A percentile compares a stretch with the other conserved stretches of the same genome.
phyloP scores from a whole-genome alignment of 2,113 vertebrate species.

The Cynopterus brachyotis region DNA sequence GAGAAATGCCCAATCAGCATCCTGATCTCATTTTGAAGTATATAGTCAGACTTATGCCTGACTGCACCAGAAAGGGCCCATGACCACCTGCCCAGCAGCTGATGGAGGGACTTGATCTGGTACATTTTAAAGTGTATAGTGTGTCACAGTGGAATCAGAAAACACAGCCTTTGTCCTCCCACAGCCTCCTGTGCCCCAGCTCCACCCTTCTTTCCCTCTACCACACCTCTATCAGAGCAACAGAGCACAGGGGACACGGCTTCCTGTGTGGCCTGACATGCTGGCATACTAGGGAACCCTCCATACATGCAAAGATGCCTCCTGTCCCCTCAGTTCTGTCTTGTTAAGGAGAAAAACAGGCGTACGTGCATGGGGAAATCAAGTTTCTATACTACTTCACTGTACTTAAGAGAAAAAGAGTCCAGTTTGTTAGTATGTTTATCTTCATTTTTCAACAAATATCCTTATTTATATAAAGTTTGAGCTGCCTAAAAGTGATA shows the following conservation, averaged over 20 bases:
- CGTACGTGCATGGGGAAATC: neutral
- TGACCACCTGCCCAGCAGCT: conserved; percentile 70
- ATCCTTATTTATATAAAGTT: neutral
- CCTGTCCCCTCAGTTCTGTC: neutral
- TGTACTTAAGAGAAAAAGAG: neutral
- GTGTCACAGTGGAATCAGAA: conserved; percentile 61
- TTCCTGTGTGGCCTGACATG: conserved; percentile 57
- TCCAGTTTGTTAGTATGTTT: neutral
- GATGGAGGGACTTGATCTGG: conserved; percentile 27
- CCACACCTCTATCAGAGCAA: neutral
- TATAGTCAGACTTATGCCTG: conserved; percentile 36
- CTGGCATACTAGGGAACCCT: neutral
- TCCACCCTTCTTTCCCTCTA: conserved; percentile 49
- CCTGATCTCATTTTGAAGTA: neutral
- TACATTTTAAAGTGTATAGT: conserved; percentile 54
- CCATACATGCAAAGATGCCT: neutral
- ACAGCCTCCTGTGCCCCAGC: neutral
- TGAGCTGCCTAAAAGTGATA: neutral
- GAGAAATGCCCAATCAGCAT: neutral
- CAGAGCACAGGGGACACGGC: neutral
- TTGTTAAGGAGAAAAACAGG: neutral
- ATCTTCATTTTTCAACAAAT: conserved; percentile 6
- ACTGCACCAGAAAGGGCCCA: conserved; percentile 59
- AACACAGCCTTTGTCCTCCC: conserved; percentile 66
- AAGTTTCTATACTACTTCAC: neutral